A percentile compares a stretch with the other conserved stretches of the same genome.
Evolutionary conservation across 2,113 vertebrate species (phyloP).

Genomic region (Colinus virginianus): DNA sequence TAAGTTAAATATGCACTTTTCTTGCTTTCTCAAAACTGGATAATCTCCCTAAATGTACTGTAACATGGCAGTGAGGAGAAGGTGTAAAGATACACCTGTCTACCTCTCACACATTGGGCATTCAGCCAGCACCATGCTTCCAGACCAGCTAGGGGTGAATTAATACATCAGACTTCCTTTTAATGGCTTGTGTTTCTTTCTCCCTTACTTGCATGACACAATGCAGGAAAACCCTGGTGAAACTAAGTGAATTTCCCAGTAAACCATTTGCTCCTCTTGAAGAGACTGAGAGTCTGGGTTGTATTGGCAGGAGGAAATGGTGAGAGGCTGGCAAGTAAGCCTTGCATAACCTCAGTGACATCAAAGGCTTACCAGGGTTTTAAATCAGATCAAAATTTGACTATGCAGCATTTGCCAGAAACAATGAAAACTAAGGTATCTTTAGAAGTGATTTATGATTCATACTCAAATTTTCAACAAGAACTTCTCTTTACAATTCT

Average conservation of each 20-base stretch:
- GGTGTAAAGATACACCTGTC: too few relatives aligned
- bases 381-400: conserved; percentile 30
- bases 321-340: conserved; percentile 39
- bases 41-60: not conserved
- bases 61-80: not conserved
- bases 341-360: conserved; percentile 43
- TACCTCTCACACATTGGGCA: not conserved
- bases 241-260: not conserved
- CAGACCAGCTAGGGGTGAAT: not conserved
- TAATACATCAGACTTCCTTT: not conserved
- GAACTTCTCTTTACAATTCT: not conserved
- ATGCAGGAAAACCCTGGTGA: not conserved
- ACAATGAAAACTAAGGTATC: not conserved
- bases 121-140: rapidly evolving
- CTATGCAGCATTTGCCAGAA: conserved; percentile 21
- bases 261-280: not conserved
- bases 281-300: conserved; percentile 51
- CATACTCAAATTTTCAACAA: not conserved
- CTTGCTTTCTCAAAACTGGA: not conserved
- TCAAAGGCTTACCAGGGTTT: conserved; percentile 30
- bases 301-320: conserved; percentile 29
- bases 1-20: not conserved
- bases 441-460: not conserved
- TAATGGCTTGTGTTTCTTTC: not conserved
- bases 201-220: not conserved